These are phyloP conservation scores for Eilema sororculum DNA, from an alignment of 2,888 invertebrate genomes.

Conservation along the genomic window DNA sequence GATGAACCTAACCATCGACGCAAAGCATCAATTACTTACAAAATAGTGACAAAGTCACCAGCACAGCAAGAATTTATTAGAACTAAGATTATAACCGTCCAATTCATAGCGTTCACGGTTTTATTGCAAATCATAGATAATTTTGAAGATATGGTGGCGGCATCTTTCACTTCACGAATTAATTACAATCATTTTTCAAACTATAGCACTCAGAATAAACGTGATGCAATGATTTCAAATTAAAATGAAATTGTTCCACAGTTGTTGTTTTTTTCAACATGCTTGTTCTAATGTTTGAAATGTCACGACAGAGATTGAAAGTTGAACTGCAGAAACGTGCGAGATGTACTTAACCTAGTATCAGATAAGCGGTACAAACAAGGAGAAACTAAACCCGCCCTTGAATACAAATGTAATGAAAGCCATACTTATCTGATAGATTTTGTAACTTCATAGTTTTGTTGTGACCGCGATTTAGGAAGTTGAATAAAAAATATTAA, in stretches of 20 bases:
- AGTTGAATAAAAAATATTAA: conserved; percentile 41
- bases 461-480: conserved; percentile 36
- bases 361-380: conserved; percentile 24
- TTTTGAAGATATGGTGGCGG: no score
- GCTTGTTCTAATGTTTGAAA: not conserved
- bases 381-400: conserved; percentile 44
- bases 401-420: conserved; percentile 39
- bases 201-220: not conserved
- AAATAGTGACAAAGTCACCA: not conserved
- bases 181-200: not conserved
- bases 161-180: no score
- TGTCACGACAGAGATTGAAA: conserved; percentile 8
- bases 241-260: not conserved
- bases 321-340: conserved; percentile 19
- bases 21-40: not conserved
- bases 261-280: not conserved
- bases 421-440: conserved; percentile 42
- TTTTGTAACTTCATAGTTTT: conserved; percentile 37
- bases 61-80: no score
- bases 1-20: not conserved
- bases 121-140: no score
- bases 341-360: conserved; percentile 27
- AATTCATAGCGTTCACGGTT: no score
- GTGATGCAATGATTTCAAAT: not conserved
- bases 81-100: no score